phyloP scores from a whole-genome alignment of 2,797 vertebrate species.

The Rhodeus uyekii region DNA sequence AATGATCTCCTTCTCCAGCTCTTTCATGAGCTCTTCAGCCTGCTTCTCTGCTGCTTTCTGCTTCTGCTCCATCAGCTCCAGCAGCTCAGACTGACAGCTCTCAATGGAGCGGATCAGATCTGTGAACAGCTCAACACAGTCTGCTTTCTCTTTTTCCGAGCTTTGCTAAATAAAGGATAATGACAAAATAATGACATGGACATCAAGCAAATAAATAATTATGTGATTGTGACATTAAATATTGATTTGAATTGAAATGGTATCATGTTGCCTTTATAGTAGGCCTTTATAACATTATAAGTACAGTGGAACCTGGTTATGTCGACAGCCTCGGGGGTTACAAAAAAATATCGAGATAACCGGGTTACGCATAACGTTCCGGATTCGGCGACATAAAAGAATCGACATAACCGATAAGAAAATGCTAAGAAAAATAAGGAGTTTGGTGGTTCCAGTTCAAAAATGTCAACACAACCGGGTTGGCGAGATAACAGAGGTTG shows the following conservation, averaged over 20 bases:
- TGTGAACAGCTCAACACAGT: neutral
- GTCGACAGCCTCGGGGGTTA: too few relatives aligned
- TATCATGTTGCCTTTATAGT: too few relatives aligned
- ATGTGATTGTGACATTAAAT: neutral
- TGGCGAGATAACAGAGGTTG: too few relatives aligned
- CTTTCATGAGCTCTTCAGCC: constrained; percentile 6
- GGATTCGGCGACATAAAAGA: too few relatives aligned
- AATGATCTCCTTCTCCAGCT: neutral
- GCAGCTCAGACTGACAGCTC: constrained; percentile 14
- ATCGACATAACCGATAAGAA: too few relatives aligned
- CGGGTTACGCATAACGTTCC: too few relatives aligned
- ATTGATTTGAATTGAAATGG: neutral
- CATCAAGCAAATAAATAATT: neutral
- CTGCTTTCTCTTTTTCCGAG: constrained; percentile 3
- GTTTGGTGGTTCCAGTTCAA: too few relatives aligned
- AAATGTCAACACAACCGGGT: too few relatives aligned
- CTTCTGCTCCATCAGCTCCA: constrained; percentile 11
- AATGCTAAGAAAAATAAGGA: too few relatives aligned
- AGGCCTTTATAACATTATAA: too few relatives aligned
- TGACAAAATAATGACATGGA: neutral
- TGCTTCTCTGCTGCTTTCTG: neutral
- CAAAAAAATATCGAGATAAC: too few relatives aligned
- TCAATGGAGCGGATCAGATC: neutral
- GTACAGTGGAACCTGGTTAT: too few relatives aligned
- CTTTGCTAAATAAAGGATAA: neutral